Evolutionary conservation across 2,888 invertebrate species (phyloP).

Genomic region (Meteorus cinctellus): DNA sequence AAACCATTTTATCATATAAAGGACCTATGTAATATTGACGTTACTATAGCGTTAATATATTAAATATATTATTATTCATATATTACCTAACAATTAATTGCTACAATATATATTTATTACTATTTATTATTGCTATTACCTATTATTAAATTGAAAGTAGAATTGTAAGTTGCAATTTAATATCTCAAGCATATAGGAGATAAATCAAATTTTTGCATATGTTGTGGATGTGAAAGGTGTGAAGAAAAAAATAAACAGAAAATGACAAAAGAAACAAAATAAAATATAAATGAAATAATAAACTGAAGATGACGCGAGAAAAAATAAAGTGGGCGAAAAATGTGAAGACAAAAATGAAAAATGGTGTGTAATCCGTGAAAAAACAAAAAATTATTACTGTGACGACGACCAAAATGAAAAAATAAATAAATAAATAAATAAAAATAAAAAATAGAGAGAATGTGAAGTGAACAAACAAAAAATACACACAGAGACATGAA

Average conservation of each 20-base stretch:
- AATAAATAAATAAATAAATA: slow-evolving; percentile 29
- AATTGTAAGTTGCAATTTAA: slow-evolving; percentile 54
- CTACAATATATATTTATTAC: slow-evolving; percentile 44
- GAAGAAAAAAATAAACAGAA: slow-evolving; percentile 38
- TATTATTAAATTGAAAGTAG: slow-evolving; percentile 54
- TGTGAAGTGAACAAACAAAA: slow-evolving; percentile 28
- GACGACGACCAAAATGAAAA: slow-evolving; percentile 20
- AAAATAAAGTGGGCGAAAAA: slow-evolving; percentile 44
- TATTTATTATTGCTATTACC: slow-evolving; percentile 51
- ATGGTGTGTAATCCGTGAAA: background rate
- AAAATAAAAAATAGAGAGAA: slow-evolving; percentile 30
- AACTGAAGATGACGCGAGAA: slow-evolving; percentile 34
- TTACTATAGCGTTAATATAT: slow-evolving; percentile 50
- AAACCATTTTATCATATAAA: slow-evolving; percentile 51
- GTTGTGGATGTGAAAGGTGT: slow-evolving; percentile 51
- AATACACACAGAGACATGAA: background rate
- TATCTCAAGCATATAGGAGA: slow-evolving; percentile 54
- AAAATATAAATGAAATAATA: background rate
- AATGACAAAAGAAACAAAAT: background rate
- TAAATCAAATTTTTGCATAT: slow-evolving; percentile 65
- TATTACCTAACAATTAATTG: slow-evolving; percentile 9
- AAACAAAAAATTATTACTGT: slow-evolving; percentile 49
- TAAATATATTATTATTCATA: slow-evolving; percentile 28
- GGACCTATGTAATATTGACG: slow-evolving; percentile 56
- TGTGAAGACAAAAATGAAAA: slow-evolving; percentile 22